These are phyloP conservation scores for Arvicanthis niloticus DNA, from an alignment of 2,113 vertebrate species.

Conservation along the genomic window DNA sequence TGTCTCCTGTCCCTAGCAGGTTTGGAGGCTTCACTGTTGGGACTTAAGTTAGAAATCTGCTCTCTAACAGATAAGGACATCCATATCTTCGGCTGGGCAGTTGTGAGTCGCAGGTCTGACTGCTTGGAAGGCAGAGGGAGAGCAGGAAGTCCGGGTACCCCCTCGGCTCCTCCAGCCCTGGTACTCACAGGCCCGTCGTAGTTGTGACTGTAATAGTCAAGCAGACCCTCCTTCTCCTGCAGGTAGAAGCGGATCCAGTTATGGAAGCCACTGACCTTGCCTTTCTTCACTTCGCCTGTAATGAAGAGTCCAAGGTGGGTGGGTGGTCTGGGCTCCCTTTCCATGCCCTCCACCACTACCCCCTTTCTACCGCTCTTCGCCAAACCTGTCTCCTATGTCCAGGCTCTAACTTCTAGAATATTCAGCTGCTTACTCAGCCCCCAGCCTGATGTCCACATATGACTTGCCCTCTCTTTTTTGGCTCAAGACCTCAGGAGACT, in stretches of 20 bases:
- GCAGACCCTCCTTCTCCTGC: conserved; percentile 89
- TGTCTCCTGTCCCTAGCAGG: background rate
- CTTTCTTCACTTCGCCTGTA: conserved; percentile 94
- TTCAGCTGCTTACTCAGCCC: background rate
- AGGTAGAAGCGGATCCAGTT: conserved; percentile 98
- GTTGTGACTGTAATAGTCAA: conserved; percentile 96
- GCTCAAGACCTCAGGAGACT: background rate
- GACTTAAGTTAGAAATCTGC: background rate
- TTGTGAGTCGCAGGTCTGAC: background rate
- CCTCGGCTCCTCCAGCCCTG: background rate
- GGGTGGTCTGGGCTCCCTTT: background rate
- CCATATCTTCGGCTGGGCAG: background rate
- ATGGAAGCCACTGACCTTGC: conserved; percentile 97
- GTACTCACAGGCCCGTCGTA: conserved; percentile 93
- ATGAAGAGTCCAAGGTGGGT: background rate
- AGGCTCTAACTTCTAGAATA: background rate
- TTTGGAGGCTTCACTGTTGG: background rate
- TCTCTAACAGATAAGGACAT: background rate
- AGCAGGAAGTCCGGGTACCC: background rate
- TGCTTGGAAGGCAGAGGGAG: background rate
- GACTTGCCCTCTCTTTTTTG: background rate
- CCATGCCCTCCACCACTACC: fast-evolving
- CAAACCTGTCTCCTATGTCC: background rate
- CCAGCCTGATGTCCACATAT: background rate
- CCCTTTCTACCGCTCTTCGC: background rate